A percentile compares a stretch with the other conserved stretches of the same genome.
phyloP scores from a whole-genome alignment of 2,797 vertebrate genomes.

The Kryptolebias ocellatus region DNA sequence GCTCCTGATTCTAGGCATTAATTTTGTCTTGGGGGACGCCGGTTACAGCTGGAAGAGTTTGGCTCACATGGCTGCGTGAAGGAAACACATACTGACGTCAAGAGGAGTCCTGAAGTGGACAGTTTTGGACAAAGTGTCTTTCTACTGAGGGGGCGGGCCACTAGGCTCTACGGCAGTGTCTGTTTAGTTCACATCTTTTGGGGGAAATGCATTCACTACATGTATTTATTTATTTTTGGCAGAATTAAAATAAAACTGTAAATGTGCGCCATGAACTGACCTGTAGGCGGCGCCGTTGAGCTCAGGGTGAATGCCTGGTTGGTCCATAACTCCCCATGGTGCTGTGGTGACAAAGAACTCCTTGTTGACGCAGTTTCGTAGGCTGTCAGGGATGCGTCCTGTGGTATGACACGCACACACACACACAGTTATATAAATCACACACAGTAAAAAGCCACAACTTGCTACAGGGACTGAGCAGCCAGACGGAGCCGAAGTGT shows the following conservation, averaged over 20 bases:
- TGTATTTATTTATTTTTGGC: too few species aligned
- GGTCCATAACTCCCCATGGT: conserved; percentile 94
- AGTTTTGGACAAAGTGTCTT: conserved; percentile 24
- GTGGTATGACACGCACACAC: conserved; percentile 14
- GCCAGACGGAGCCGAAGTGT: conserved; percentile 16
- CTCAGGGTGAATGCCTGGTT: conserved; percentile 91
- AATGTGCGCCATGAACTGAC: conserved; percentile 61
- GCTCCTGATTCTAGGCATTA: conserved; percentile 82
- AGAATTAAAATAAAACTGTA: too few species aligned
- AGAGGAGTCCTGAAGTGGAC: conserved; percentile 37
- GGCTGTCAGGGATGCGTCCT: conserved; percentile 97
- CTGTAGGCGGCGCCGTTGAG: conserved; percentile 97
- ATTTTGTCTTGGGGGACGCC: conserved; percentile 83
- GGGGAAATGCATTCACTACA: too few species aligned
- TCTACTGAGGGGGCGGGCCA: conserved; percentile 23
- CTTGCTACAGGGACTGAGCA: background rate
- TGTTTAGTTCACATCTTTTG: too few species aligned
- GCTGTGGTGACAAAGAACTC: conserved; percentile 94
- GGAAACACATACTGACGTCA: conserved; percentile 78
- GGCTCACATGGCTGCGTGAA: conserved; percentile 83
- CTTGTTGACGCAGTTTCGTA: conserved; percentile 98
- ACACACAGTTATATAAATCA: background rate
- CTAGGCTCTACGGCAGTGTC: background rate
- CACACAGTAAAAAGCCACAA: too few species aligned
- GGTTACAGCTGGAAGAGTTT: conserved; percentile 76